Evolutionary conservation across 2,797 vertebrate genomes (phyloP).

Genomic region (Coilia nasus): DNA sequence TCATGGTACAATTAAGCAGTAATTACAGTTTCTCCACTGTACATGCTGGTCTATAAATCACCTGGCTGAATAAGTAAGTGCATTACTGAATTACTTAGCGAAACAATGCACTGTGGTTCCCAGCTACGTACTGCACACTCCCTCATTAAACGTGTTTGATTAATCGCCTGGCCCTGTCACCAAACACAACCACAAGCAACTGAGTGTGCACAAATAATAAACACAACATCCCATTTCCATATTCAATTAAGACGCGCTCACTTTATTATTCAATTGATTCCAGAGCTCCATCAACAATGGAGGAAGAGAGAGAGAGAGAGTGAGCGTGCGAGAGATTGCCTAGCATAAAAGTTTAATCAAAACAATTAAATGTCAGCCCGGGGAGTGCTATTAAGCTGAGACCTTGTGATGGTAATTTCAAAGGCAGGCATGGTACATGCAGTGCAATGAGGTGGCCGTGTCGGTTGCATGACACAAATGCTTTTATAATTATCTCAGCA

Average conservation of each 20-base stretch:
- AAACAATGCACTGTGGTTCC: constrained; percentile 3
- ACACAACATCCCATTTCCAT: constrained; percentile 42
- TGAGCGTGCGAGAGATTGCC: background rate
- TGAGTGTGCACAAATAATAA: constrained; percentile 31
- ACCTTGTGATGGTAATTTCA: constrained; percentile 20
- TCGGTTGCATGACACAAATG: constrained; percentile 22
- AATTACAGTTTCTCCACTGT: constrained; percentile 37
- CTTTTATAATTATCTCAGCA: constrained; percentile 11
- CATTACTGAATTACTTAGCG: constrained; percentile 17
- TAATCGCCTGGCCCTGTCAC: constrained; percentile 21
- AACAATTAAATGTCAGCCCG: constrained; percentile 21
- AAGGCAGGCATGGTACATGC: constrained; percentile 14
- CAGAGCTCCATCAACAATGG: constrained; percentile 25
- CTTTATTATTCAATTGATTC: constrained; percentile 44
- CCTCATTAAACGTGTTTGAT: constrained; percentile 27
- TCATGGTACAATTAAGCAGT: constrained; percentile 26
- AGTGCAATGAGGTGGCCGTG: constrained; percentile 9
- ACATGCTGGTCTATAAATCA: constrained; percentile 13
- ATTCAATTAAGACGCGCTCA: constrained; percentile 35
- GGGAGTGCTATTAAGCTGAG: constrained; percentile 17
- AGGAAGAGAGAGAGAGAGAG: background rate
- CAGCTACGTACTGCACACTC: background rate
- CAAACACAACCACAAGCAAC: constrained; percentile 20
- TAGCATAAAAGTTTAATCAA: constrained; percentile 25
- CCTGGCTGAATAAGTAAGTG: background rate